Percentiles rank a stretch among this genome's conserved stretches.
phyloP scores from a whole-genome alignment of 2,888 invertebrate genomes.

The Conomelus anceps region DNA sequence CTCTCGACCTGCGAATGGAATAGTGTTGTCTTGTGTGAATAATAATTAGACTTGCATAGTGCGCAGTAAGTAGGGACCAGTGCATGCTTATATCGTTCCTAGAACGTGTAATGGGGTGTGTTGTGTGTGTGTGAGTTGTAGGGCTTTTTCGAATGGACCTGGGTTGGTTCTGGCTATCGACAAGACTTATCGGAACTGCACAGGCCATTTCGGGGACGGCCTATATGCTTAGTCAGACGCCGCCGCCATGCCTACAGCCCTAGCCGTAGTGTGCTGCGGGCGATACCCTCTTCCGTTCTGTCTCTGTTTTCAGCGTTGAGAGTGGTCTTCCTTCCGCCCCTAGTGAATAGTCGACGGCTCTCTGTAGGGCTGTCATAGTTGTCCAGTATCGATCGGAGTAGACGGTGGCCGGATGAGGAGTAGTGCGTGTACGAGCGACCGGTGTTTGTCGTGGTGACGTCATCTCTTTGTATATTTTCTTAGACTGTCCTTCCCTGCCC shows the following conservation, averaged over 20 bases:
- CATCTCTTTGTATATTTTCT: background rate
- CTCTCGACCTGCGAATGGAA: background rate
- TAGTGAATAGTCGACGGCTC: background rate
- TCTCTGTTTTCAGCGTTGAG: no score
- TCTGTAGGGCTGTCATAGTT: slow-evolving; percentile 43
- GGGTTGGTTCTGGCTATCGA: background rate
- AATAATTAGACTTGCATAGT: background rate
- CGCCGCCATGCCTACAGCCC: no score
- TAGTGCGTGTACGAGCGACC: no score
- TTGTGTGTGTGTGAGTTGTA: background rate
- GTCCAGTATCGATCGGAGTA: slow-evolving; percentile 42
- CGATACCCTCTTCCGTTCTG: no score
- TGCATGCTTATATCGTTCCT: background rate
- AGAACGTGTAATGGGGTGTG: background rate
- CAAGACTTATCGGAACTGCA: background rate
- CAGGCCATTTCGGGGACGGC: background rate
- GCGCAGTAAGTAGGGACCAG: background rate
- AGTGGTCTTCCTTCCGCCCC: background rate
- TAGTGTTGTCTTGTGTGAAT: background rate
- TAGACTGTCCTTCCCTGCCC: background rate
- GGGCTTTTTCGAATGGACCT: background rate
- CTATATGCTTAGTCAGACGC: background rate
- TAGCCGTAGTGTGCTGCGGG: no score
- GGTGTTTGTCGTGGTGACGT: no score
- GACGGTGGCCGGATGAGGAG: slow-evolving; percentile 38